Conservation (phyloP, 2,797 vertebrate species). For the Intellagama lesueurii region DNA sequence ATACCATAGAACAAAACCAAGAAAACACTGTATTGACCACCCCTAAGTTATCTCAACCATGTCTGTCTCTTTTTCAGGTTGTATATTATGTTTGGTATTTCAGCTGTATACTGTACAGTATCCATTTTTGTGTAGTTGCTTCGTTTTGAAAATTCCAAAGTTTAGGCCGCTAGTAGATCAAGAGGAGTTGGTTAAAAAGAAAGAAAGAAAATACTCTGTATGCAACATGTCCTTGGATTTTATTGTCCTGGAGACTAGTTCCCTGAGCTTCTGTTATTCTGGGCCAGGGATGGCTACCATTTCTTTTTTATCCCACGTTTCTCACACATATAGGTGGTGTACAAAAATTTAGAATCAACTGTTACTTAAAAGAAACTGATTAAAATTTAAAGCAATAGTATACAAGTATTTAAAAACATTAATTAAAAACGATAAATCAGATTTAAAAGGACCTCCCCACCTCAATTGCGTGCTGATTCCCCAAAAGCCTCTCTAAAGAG, state of each 20-base stretch:
- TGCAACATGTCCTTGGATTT: constrained; percentile 3
- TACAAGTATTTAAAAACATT: no score
- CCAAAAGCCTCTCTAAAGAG: no score
- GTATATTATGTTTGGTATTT: neutral
- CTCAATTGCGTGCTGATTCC: no score
- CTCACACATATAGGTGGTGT: no score
- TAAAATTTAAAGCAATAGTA: no score
- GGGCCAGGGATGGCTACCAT: no score
- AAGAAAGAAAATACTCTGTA: constrained; percentile 4
- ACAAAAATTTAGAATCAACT: no score
- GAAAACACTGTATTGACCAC: neutral
- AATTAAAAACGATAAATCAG: no score
- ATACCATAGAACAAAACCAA: neutral
- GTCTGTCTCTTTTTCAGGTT: neutral
- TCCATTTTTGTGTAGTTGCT: constrained; percentile 8
- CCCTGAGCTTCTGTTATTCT: neutral
- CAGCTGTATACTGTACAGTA: neutral
- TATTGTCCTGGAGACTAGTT: constrained; percentile 3
- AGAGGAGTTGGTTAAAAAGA: neutral
- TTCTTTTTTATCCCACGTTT: no score
- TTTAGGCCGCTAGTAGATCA: neutral
- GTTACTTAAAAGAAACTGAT: no score
- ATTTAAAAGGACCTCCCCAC: no score
- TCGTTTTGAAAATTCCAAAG: neutral
- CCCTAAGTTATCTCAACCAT: neutral